phyloP scores from a whole-genome alignment of 2,797 vertebrate genomes.

The Danio jaintianensis region DNA sequence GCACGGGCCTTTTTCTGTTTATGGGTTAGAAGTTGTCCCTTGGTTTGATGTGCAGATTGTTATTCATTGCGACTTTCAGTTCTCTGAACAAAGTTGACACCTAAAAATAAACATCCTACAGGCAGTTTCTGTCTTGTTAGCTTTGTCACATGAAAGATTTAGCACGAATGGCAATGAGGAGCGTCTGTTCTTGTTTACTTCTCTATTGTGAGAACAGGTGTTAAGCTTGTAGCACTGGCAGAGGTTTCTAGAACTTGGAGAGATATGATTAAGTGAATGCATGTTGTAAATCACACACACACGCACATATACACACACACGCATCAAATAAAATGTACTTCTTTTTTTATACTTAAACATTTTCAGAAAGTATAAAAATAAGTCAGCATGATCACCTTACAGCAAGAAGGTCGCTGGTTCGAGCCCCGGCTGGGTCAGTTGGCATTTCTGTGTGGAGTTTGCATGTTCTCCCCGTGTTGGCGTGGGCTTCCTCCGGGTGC shows the following conservation, averaged over 20 bases:
- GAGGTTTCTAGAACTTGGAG: constrained; percentile 22
- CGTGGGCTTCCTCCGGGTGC: too few species aligned
- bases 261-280: background rate
- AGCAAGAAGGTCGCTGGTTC: too few species aligned
- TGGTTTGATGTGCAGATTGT: background rate
- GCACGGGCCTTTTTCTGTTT: background rate
- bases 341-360: too few species aligned
- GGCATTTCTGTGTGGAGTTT: too few species aligned
- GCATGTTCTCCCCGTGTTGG: too few species aligned
- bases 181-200: constrained; percentile 12
- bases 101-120: constrained; percentile 16
- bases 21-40: background rate
- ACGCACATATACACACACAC: too few species aligned
- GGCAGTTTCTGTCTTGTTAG: constrained; percentile 6
- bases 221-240: constrained; percentile 35
- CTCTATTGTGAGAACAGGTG: constrained; percentile 42
- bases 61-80: constrained; percentile 3
- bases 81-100: background rate
- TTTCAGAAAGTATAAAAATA: too few species aligned
- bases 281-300: too few species aligned
- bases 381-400: too few species aligned
- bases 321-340: too few species aligned
- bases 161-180: background rate
- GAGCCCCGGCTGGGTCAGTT: too few species aligned
- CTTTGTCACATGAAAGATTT: constrained; percentile 43